These are phyloP conservation scores for Philopedon plagiatum DNA, from an alignment of 2,888 invertebrate genomes.

Conservation along the genomic window DNA sequence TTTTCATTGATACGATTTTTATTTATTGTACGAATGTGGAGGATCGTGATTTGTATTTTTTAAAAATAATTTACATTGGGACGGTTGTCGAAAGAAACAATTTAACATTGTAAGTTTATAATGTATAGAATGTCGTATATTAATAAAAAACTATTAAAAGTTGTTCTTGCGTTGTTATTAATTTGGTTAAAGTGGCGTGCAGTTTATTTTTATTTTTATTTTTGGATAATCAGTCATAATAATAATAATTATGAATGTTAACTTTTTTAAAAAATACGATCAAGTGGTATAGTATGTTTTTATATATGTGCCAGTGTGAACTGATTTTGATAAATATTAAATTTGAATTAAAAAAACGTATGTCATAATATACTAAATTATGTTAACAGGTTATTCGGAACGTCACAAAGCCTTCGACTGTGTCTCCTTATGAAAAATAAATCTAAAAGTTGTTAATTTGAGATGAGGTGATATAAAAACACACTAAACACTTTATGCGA, in stretches of 20 bases:
- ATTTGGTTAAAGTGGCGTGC: slow-evolving; percentile 64
- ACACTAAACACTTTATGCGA: neutral
- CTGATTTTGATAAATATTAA: too few species aligned
- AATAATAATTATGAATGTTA: slow-evolving; percentile 22
- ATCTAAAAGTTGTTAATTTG: too few species aligned
- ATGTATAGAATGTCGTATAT: slow-evolving; percentile 67
- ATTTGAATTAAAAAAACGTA: neutral
- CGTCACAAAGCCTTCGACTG: too few species aligned
- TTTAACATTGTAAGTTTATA: slow-evolving; percentile 66
- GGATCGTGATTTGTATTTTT: slow-evolving; percentile 63
- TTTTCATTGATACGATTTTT: slow-evolving; percentile 14
- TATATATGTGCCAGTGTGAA: too few species aligned
- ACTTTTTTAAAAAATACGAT: neutral
- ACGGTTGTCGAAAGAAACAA: slow-evolving; percentile 65
- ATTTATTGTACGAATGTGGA: slow-evolving; percentile 32
- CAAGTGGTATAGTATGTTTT: neutral
- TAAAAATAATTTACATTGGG: slow-evolving; percentile 62
- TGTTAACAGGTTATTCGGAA: neutral
- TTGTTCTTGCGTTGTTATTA: slow-evolving; percentile 64
- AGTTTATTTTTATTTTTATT: slow-evolving; percentile 61
- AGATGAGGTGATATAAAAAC: neutral
- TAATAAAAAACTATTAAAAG: slow-evolving; percentile 61
- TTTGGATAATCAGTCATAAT: slow-evolving; percentile 55
- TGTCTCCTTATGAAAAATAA: too few species aligned
- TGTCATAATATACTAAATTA: neutral